Evolutionary conservation across 2,797 vertebrate genomes (phyloP).

Genomic region (Karalla daura): DNA sequence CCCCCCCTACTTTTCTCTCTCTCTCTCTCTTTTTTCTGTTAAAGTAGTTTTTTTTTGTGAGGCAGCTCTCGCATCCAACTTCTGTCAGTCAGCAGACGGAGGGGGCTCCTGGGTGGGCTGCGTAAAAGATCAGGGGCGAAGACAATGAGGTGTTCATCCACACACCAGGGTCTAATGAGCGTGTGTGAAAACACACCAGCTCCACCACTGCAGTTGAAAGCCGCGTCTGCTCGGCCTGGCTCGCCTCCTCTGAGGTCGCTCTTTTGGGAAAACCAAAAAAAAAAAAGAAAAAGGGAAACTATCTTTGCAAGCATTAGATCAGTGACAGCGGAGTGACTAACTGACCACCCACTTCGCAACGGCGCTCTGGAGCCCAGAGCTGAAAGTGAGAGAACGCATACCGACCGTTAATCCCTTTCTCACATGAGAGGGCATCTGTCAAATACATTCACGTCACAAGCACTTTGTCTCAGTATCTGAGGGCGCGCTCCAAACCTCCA

Average conservation of each 20-base stretch:
- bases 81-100: slow-evolving; percentile 49
- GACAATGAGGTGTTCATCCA: slow-evolving; percentile 53
- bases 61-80: slow-evolving; percentile 49
- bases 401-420: slow-evolving; percentile 23
- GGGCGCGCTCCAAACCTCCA: slow-evolving; percentile 4
- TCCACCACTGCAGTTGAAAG: slow-evolving; percentile 23
- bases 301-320: slow-evolving; percentile 40
- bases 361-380: slow-evolving; percentile 8
- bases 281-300: too few relatives aligned
- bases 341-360: slow-evolving; percentile 48
- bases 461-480: background rate
- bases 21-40: background rate
- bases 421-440: slow-evolving; percentile 11
- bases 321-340: slow-evolving; percentile 42
- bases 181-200: slow-evolving; percentile 24
- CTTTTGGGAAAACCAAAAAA: slow-evolving; percentile 32
- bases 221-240: slow-evolving; percentile 2
- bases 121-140: slow-evolving; percentile 43
- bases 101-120: slow-evolving; percentile 62
- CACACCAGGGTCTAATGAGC: slow-evolving; percentile 37
- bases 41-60: slow-evolving; percentile 46
- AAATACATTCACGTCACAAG: slow-evolving; percentile 5
- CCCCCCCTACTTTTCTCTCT: too few relatives aligned
- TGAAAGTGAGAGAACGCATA: slow-evolving; percentile 17
- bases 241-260: slow-evolving; percentile 25